Percentiles rank a stretch among this genome's conserved stretches.
Evolutionary conservation across 2,113 vertebrate species (phyloP).

Genomic region (Neomonachus schauinslandi): DNA sequence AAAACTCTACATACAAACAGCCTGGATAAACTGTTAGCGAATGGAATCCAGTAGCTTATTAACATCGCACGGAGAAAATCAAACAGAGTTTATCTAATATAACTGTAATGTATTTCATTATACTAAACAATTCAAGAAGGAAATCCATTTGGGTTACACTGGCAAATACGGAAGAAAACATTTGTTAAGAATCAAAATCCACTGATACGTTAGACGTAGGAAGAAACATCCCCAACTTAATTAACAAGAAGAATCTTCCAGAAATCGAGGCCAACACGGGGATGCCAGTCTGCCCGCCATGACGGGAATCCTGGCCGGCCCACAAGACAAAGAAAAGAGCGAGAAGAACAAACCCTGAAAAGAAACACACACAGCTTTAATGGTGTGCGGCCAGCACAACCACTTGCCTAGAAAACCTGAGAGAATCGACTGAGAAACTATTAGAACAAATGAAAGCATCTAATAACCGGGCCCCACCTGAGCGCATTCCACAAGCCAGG

Average conservation of each 20-base stretch:
- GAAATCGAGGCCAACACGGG: accelerated
- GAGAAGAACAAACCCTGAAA: accelerated
- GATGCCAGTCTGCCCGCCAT: accelerated
- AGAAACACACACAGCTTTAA: accelerated
- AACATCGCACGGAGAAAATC: accelerated
- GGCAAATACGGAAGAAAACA: not conserved
- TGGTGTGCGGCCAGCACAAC: accelerated
- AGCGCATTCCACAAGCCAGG: accelerated
- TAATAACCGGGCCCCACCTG: accelerated
- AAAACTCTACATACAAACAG: accelerated
- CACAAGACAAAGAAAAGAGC: accelerated
- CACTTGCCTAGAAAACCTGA: not conserved
- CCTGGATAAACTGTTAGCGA: accelerated
- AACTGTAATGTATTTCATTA: accelerated
- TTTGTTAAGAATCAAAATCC: not conserved
- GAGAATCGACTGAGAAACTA: not conserved
- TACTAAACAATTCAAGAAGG: not conserved
- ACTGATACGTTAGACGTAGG: accelerated
- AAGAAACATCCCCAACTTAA: not conserved
- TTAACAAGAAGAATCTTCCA: not conserved
- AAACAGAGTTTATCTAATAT: accelerated
- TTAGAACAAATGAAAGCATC: accelerated
- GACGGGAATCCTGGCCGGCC: accelerated
- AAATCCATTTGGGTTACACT: accelerated
- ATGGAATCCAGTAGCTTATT: accelerated